Base-by-base conservation (phyloP, 1,140 invertebrate genomes). In the Asobara japonica region DNA sequence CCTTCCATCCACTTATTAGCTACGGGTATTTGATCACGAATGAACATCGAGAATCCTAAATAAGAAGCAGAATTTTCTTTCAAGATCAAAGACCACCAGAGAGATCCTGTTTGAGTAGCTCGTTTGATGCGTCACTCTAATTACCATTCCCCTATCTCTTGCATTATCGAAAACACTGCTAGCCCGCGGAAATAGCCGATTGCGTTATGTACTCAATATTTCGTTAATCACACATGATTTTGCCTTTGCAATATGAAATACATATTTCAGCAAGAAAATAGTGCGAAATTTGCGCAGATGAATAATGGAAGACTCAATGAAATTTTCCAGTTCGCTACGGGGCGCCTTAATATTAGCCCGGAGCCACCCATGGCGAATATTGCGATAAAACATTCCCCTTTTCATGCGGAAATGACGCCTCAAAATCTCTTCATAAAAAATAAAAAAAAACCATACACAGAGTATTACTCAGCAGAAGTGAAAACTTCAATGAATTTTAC, bases 221-320 rank as follows among this genome's bases (percentile, higher is more conserved):
- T n/a, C n/a, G n/a, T n/a, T n/a, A n/a, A n/a, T n/a, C n/a, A n/a
- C n/a, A n/a, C n/a, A n/a, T n/a, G n/a, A n/a, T n/a, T n/a, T n/a
- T n/a, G n/a, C n/a, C n/a, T n/a, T n/a, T n/a, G n/a, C n/a, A n/a
- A n/a, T n/a, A n/a, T n/a, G n/a, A n/a, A n/a, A n/a, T n/a, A n/a
- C n/a, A n/a, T n/a, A n/a, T n/a, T n/a, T n/a, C n/a, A n/a, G n/a
- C n/a, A n/a, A n/a, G n/a, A n/a, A n/a, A n/a, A n/a, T n/a, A n/a
- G 10, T 38, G 31, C 2, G 30, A 65, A 65, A 33, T 65, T 65
- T 65, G 8, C 36, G 61, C 16, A 77, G 77, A 86, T 85, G 82
- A 87, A 87, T 87, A 87, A 87, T 87, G 83, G 80, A 86, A 85
- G 78, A 82, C 82, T 79, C 79, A 86, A 87, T 87, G 84, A 86